Base-by-base conservation (phyloP, 2,113 vertebrate genomes). In the Cynoglossus semilaevis region DNA sequence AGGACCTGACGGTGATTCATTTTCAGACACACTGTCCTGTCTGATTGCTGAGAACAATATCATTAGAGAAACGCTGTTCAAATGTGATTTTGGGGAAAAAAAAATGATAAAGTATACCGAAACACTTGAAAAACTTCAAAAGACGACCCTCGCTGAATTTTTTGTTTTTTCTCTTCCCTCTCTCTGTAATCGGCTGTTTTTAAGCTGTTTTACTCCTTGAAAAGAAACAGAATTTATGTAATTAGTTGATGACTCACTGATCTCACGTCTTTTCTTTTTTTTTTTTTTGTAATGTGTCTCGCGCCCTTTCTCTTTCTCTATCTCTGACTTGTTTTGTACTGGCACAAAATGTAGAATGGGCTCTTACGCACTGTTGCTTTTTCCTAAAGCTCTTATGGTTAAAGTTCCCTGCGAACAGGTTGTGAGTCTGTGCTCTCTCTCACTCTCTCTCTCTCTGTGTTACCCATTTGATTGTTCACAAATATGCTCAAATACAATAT, bases 191-290 rank as follows among this genome's bases (percentile, higher is more conserved):
- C 41, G 67, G 64, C 34, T 76, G 66, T 61, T 85, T 79, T 74
- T 80, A 83, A 72, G 56, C 76, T 74, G 71, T 81, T 88, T 77
- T 75, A 29, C 71, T 82, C 58, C 72, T 76, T 64, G 14, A 64
- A 66, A 79, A 77, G 71, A 77, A 82, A 74, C 69, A 48, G 66
- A 68, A 69, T 86, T 88, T 83, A 59, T 63, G 76, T 85, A 85
- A 83, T 88, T 75, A 83, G 79, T 70, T 67, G 10, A 72, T 85
- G 81, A 82, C 59, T 82, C 77, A 80, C 56, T 67, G 50, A 77
- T 71, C 48, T 81, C 75, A 74, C 53, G 76, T 78, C 76, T 76
- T 15, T 13, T 11, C 8, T 13, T 11, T 11, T 40, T 8, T 7
- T 7, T 40, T 40, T 72, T 75, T 41, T 4, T 63, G 49, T 50